Evolutionary conservation across 2,888 invertebrate species (phyloP).

Genomic region (Pterostichus madidus): DNA sequence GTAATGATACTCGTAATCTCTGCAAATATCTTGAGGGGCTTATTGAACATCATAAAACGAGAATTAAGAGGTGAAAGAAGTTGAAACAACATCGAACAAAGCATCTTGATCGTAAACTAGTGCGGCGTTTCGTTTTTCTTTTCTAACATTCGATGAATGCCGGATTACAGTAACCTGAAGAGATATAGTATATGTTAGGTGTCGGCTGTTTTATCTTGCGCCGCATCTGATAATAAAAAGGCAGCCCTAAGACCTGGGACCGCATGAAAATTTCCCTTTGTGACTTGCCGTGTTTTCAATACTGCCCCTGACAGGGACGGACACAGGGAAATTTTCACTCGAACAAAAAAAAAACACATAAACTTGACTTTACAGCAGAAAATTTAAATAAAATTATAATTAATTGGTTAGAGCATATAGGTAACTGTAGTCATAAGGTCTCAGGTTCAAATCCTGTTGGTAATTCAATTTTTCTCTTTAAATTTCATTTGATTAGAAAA

Average conservation of each 20-base stretch:
- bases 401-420: too few species aligned
- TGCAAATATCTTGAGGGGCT: too few species aligned
- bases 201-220: conserved; percentile 46
- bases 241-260: background rate
- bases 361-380: too few species aligned
- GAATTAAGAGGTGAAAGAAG: background rate
- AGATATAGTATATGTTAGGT: conserved; percentile 40
- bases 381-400: too few species aligned
- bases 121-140: background rate
- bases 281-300: background rate
- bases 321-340: too few species aligned
- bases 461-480: too few species aligned
- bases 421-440: too few species aligned
- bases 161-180: conserved; percentile 40
- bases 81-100: conserved; percentile 20
- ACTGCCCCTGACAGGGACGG: too few species aligned
- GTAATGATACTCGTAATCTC: too few species aligned
- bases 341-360: too few species aligned
- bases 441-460: too few species aligned
- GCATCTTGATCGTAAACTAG: conserved; percentile 6
- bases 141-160: conserved; percentile 31
- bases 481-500: too few species aligned
- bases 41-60: background rate
- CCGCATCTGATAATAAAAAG: conserved; percentile 48
- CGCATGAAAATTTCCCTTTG: conserved; percentile 21